Conservation (phyloP, 1,140 invertebrate genomes). For the Hylyphantes graminicola region DNA sequence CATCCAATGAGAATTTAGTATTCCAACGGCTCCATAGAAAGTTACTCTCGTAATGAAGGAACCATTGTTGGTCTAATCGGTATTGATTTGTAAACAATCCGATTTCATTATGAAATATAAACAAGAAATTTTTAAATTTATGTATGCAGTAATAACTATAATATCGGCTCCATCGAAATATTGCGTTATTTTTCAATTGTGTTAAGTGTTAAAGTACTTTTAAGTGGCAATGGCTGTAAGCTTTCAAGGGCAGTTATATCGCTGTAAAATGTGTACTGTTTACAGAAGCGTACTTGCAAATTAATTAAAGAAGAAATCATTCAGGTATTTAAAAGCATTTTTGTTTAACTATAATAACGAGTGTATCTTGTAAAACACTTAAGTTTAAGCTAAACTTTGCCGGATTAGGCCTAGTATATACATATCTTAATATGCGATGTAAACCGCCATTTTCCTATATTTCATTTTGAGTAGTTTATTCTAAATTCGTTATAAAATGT, state of each 20-base stretch:
- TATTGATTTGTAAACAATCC: constrained; percentile 34
- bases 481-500: too few relatives aligned
- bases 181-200: constrained; percentile 3
- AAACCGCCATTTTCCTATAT: constrained; percentile 49
- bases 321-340: constrained; percentile 10
- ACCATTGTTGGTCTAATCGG: constrained; percentile 45
- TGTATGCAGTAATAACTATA: background rate
- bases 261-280: background rate
- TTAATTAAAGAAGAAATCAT: background rate
- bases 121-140: background rate
- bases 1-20: constrained; percentile 25
- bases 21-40: constrained; percentile 1
- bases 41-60: background rate
- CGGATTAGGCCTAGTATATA: constrained; percentile 33
- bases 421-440: constrained; percentile 16
- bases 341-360: background rate
- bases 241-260: constrained; percentile 49
- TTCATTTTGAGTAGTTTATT: background rate
- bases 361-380: background rate
- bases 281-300: too few relatives aligned
- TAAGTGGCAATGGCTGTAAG: constrained; percentile 15
- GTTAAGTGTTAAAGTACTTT: constrained; percentile 3
- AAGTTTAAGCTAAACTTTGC: background rate
- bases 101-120: constrained; percentile 35
- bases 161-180: too few relatives aligned